Evolutionary conservation across 2,888 invertebrate species (phyloP).

Genomic region (Ochropacha duplaris): DNA sequence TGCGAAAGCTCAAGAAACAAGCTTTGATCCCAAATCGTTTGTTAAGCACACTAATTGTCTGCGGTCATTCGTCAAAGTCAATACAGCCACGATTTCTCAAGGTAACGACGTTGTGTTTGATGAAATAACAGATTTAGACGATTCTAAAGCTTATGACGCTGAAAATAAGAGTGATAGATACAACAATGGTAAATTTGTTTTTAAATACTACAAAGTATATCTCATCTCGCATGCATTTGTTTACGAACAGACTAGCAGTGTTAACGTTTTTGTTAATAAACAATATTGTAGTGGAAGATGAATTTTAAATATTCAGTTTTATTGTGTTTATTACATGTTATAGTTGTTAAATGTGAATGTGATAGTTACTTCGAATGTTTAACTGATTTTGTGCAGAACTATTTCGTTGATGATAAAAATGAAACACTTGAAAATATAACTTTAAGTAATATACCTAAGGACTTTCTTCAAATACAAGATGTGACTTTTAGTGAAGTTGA

Average conservation of each 20-base stretch:
- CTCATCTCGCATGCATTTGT: conserved; percentile 54
- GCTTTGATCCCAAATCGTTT: conserved; percentile 28
- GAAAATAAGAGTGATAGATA: not conserved
- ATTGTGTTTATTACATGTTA: conserved; percentile 30
- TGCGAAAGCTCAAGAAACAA: conserved; percentile 16
- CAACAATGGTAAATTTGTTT: not conserved
- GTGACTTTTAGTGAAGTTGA: conserved; percentile 32
- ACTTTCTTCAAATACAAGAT: conserved; percentile 35
- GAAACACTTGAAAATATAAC: conserved; percentile 27
- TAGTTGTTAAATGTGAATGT: conserved; percentile 49
- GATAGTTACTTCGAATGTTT: conserved; percentile 49
- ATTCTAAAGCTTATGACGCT: not conserved
- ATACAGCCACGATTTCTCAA: conserved; percentile 56
- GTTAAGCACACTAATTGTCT: conserved; percentile 45
- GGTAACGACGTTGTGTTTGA: conserved; percentile 38
- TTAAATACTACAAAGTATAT: conserved; percentile 20
- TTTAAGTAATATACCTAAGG: conserved; percentile 25
- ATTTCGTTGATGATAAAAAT: conserved; percentile 32
- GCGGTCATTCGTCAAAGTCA: conserved; percentile 61
- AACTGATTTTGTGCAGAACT: conserved; percentile 37
- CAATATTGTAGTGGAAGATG: conserved; percentile 33
- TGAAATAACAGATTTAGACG: conserved; percentile 3
- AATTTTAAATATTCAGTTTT: conserved; percentile 31
- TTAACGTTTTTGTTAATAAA: conserved; percentile 53
- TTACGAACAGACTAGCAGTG: conserved; percentile 43